Evolutionary conservation across 2,797 vertebrate genomes (phyloP), one percentile per base, ranked within the genome.

Genomic region (Typhlichthys eigenmanni): DNA sequence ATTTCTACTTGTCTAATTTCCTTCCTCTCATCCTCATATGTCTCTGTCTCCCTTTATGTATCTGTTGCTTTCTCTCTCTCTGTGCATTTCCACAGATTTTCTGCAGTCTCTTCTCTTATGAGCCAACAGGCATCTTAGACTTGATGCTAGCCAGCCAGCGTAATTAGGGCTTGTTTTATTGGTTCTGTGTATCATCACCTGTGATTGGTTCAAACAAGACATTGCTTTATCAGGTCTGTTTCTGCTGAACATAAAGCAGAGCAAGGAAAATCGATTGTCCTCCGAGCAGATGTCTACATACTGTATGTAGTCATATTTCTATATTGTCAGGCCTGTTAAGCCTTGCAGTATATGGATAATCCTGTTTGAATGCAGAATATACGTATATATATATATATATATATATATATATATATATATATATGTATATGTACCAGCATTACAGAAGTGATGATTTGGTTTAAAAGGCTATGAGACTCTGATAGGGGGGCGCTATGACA

Each of bases 161-260:
- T 69, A 83, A 86, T 88, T 85, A 82, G 56, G 47, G 68, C 73
- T 56, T 63, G 55, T 79, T 62, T 75, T 38, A 29, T 60, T 69
- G 72, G 62, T 58, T 62, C 87, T 87, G 87, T 69, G 79, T 83
- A 75, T 78, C 86, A 84, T 90, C 84, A 83, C 56, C 65, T 48
- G 60, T 81, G 84, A 89, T 84, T 85, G 80, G 77, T 75, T 79
- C 71, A 81, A 87, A 83, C 80, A 83, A 76, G 80, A 83, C 74
- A 49, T 74, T 70, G 73, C 78, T 72, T 82, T 80, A 64, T 59
- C 75, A 71, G 72, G 63, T 83, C 72, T 65, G 81, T 63, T 56
- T 82, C 70, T 51, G 3, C 71, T 52, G 60, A 79, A 77, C 81
- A 79, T 63, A 64, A 78, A 75, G 68, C 74, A 69, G 59, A 69